A percentile compares a stretch with the other conserved stretches of the same genome.
Evolutionary conservation across 1,140 invertebrate genomes (phyloP).

Genomic region (Chironomus striatipennis): DNA sequence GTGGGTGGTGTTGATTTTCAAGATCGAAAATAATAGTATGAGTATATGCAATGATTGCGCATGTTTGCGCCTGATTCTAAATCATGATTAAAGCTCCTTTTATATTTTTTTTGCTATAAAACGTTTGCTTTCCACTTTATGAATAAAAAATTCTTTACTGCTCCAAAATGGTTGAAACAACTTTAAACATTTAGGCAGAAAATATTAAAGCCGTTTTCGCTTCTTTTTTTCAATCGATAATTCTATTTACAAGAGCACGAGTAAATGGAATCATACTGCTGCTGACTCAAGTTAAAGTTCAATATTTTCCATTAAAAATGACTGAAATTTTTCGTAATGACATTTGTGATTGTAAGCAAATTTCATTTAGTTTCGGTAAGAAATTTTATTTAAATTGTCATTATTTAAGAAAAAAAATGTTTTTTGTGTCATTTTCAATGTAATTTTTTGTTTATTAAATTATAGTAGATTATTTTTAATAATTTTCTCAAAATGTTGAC

Average conservation of each 20-base stretch:
- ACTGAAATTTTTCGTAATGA: no score
- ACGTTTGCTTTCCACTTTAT: background rate
- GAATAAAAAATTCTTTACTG: background rate
- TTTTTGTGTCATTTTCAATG: no score
- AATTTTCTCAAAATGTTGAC: no score
- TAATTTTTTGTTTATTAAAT: no score
- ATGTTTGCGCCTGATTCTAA: background rate
- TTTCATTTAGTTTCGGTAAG: no score
- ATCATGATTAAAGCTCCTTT: background rate
- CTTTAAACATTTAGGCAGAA: background rate
- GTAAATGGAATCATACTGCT: no score
- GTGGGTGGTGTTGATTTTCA: slow-evolving; percentile 15
- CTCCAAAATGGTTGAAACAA: background rate
- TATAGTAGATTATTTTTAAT: no score
- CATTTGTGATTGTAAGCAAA: no score
- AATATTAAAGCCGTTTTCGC: background rate
- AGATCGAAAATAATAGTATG: background rate
- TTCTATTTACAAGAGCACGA: background rate
- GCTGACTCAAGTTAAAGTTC: no score
- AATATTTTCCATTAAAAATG: no score
- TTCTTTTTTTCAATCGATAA: background rate
- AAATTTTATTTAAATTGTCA: no score
- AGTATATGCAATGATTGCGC: background rate
- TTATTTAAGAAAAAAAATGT: no score
- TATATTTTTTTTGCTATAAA: slow-evolving; percentile 8